A percentile compares a stretch with the other conserved stretches of the same genome.
These are phyloP conservation scores for Nasonovia ribisnigri DNA, from an alignment of 2,888 invertebrate species.

Conservation along the genomic window DNA sequence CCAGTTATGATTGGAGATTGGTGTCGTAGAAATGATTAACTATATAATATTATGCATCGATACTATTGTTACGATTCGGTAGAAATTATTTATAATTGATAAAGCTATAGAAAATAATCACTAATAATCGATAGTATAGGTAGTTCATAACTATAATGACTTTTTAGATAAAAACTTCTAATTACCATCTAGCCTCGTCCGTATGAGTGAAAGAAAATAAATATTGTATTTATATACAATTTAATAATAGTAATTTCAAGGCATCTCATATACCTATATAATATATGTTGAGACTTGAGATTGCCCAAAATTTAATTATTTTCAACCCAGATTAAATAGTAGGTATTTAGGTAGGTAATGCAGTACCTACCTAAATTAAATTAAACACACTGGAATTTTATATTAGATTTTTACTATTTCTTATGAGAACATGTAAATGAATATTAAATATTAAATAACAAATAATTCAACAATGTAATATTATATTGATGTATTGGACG, in stretches of 20 bases:
- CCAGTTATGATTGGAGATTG: not conserved
- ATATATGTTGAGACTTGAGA: not conserved
- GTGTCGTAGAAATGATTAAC: not conserved
- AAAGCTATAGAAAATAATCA: not conserved
- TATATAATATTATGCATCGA: not conserved
- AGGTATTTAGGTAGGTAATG: not conserved
- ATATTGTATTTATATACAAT: not conserved
- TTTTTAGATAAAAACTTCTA: not conserved
- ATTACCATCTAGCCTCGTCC: not conserved
- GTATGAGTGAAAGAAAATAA: not conserved
- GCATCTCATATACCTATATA: not conserved
- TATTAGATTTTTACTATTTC: not conserved
- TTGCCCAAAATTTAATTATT: not conserved
- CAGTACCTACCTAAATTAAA: not conserved
- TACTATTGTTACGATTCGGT: not conserved
- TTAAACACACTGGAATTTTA: not conserved
- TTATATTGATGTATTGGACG: not conserved
- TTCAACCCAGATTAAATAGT: not conserved
- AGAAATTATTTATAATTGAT: not conserved
- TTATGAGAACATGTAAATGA: not conserved
- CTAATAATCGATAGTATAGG: not conserved
- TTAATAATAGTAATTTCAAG: not conserved
- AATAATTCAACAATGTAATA: not conserved
- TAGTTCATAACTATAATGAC: not conserved
- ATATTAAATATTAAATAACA: not conserved